Evolutionary conservation across 1,140 invertebrate genomes (phyloP), one percentile per base, ranked within the genome.

Genomic region (Anoplolepis gracilipes): DNA sequence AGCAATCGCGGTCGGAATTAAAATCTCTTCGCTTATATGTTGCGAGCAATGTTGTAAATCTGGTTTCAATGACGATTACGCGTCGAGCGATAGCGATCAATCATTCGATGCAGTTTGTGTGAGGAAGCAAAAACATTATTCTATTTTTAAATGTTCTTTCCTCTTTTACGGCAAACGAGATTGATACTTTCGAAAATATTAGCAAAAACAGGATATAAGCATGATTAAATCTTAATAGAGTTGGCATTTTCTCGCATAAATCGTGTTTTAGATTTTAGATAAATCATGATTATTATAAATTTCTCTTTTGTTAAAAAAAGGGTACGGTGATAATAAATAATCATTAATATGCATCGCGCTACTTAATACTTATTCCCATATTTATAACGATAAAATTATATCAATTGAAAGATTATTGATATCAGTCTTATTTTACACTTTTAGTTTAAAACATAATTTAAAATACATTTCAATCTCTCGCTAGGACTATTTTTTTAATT

Each of bases 31-130:
- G 10, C 42, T n/a, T n/a, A 16, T 30, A 46, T 19, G 25, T 46
- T 33, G n/a, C 19, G 30, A 25, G 36, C 19, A 53, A 81, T 5
- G 67, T 82, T 59, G 67, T 82, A 82, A 82, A 82, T 73, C 78
- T 59, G 25, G 67, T 61, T 82, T 82, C 28, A 13, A 61, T 42
- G 36, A 33, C 28, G 49, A 36, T 61, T 82, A 73, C 33, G 55
- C 33, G 67, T 82, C 49, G 16, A 82, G 72, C 36, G 25, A 28
- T 13, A 25, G 19, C 36, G 67, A 82, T 82, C 67, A 82, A 82
- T 82, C 78, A 81, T 57, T 25, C 36, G 65, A 11, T 30, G 36
- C 39, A 30, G 7, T 42, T 13, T 22, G 49, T 16, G 16, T 19
- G 69, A 81, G 42, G 28, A 55, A 69, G 62, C 42, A 55, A 57